Evolutionary conservation across 2,113 vertebrate genomes (phyloP).

Genomic region (Tyto alba): DNA sequence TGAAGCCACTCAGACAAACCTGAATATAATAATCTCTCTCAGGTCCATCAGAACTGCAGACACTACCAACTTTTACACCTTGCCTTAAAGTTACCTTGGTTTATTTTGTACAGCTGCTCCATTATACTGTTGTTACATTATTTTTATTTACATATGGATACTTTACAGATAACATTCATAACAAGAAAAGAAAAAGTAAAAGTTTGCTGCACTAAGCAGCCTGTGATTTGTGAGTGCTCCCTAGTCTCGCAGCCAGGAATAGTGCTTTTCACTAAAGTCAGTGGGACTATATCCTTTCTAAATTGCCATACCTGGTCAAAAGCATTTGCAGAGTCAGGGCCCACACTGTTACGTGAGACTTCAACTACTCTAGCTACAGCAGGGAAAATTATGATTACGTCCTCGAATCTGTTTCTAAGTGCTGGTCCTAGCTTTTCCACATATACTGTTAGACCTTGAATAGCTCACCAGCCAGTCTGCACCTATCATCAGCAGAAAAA

Average conservation of each 20-base stretch:
- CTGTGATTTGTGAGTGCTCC: neutral
- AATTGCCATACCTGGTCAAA: neutral
- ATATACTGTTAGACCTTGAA: neutral
- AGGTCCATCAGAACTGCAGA: neutral
- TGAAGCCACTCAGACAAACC: neutral
- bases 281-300: neutral
- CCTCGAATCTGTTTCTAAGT: neutral
- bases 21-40: neutral
- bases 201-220: neutral
- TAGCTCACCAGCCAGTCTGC: neutral
- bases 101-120: neutral
- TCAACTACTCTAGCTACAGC: neutral
- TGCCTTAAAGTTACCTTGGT: neutral
- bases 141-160: neutral
- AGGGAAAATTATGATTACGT: neutral
- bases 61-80: neutral
- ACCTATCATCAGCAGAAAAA: neutral
- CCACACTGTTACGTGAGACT: neutral
- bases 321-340: neutral
- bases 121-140: neutral
- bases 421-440: neutral
- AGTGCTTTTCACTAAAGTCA: neutral
- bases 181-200: neutral
- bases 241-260: neutral
- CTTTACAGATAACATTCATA: neutral